Evolutionary conservation across 1,140 invertebrate genomes (phyloP).

Genomic region (Diploscapter pachys): DNA sequence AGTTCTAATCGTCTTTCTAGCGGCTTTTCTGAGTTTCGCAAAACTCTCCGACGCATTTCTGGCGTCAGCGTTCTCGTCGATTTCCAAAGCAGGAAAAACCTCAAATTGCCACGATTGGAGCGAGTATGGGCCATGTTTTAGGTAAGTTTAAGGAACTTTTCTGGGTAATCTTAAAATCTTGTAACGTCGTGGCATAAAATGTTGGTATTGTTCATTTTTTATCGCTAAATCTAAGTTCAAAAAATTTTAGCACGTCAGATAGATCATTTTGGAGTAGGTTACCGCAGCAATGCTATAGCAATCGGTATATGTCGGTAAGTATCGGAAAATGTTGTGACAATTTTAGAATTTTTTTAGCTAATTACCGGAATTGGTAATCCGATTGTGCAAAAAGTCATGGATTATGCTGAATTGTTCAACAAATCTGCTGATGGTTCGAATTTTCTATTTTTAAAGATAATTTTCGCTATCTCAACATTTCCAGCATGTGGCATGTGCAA

Average conservation of each 20-base stretch:
- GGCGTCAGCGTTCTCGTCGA: slow-evolving; percentile 47
- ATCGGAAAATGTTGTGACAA: not conserved
- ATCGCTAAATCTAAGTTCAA: slow-evolving; percentile 13
- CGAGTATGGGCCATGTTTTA: slow-evolving; percentile 45
- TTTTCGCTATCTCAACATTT: too few relatives aligned
- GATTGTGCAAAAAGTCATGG: slow-evolving; percentile 47
- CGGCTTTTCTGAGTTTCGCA: too few relatives aligned
- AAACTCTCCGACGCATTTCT: slow-evolving; percentile 29
- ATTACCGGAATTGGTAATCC: slow-evolving; percentile 47
- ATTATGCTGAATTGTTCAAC: slow-evolving; percentile 48
- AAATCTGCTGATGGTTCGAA: slow-evolving; percentile 41
- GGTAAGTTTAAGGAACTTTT: not conserved
- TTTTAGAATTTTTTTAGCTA: slow-evolving; percentile 28
- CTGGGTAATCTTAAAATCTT: not conserved
- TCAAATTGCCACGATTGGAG: slow-evolving; percentile 42
- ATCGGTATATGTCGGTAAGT: slow-evolving; percentile 43
- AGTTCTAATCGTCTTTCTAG: too few relatives aligned
- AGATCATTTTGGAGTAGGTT: slow-evolving; percentile 42
- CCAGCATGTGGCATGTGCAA: slow-evolving; percentile 47
- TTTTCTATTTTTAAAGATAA: too few relatives aligned
- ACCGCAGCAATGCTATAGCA: slow-evolving; percentile 43
- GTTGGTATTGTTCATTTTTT: not conserved
- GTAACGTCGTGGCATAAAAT: too few relatives aligned
- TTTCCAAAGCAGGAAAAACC: slow-evolving; percentile 35
- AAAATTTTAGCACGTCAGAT: slow-evolving; percentile 42